A percentile compares a stretch with the other conserved stretches of the same genome.
phyloP scores from a whole-genome alignment of 2,888 invertebrate genomes.

The Lasioglossum morio region DNA sequence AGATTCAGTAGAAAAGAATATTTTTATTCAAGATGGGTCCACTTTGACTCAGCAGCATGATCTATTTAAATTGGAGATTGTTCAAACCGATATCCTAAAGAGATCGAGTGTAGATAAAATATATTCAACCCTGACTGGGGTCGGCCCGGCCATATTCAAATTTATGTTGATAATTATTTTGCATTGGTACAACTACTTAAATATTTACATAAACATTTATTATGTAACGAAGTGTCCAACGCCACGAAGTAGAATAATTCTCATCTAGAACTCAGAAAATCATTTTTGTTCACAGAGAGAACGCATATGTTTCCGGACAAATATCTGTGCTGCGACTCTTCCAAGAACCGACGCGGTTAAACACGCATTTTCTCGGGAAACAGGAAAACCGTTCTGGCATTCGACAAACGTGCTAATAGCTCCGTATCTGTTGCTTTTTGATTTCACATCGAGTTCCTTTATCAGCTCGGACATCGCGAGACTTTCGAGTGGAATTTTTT shows the following conservation, averaged over 20 bases:
- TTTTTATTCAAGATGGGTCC: background rate
- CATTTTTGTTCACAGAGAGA: background rate
- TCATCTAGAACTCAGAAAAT: background rate
- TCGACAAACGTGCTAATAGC: background rate
- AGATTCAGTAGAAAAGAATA: background rate
- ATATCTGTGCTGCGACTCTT: background rate
- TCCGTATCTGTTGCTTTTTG: background rate
- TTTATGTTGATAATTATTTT: background rate
- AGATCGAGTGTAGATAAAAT: background rate
- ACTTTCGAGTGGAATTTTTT: background rate
- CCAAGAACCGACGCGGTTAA: background rate
- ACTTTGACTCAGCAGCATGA: background rate
- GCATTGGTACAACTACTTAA: background rate
- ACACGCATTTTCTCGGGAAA: background rate
- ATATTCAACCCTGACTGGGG: background rate
- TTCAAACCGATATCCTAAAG: background rate
- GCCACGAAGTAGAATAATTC: background rate
- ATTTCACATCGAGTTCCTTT: background rate
- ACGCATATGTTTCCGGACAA: background rate
- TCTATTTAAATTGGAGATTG: background rate
- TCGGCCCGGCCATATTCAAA: background rate
- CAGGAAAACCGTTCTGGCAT: background rate
- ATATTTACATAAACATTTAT: constrained; percentile 4
- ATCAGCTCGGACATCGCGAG: background rate
- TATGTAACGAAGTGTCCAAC: background rate